Percentiles rank a stretch among this genome's conserved stretches.
Evolutionary conservation across 2,797 vertebrate genomes (phyloP).

Genomic region (Hemitrygon akajei): DNA sequence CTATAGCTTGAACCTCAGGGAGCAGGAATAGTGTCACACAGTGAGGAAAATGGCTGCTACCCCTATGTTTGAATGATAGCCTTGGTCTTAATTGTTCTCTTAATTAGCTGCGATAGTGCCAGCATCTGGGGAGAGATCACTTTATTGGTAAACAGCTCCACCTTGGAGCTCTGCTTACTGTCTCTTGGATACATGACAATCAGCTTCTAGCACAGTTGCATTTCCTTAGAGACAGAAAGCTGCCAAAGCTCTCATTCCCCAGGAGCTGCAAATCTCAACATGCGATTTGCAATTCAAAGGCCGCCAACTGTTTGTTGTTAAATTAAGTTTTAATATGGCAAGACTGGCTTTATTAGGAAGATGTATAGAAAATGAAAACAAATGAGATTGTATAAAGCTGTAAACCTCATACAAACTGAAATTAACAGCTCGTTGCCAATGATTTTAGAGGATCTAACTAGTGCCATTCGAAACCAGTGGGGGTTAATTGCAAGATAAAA

Average conservation of each 20-base stretch:
- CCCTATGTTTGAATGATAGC: slow-evolving; percentile 72
- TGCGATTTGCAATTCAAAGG: slow-evolving; percentile 52
- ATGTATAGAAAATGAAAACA: slow-evolving; percentile 23
- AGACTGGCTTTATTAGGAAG: slow-evolving; percentile 47
- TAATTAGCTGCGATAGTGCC: slow-evolving; percentile 88
- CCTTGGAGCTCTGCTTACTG: slow-evolving; percentile 66
- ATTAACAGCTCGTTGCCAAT: background rate
- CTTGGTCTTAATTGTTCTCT: slow-evolving; percentile 89
- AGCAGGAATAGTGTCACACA: slow-evolving; percentile 54
- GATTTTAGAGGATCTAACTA: background rate
- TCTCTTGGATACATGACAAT: slow-evolving; percentile 69
- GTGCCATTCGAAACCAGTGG: background rate
- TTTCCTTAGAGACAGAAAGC: slow-evolving; percentile 58
- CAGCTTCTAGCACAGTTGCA: slow-evolving; percentile 56
- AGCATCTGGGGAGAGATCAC: slow-evolving; percentile 77
- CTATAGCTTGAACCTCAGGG: slow-evolving; percentile 64
- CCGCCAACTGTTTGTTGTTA: slow-evolving; percentile 60
- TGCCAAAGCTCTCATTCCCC: slow-evolving; percentile 56
- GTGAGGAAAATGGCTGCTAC: slow-evolving; percentile 62
- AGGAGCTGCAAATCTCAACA: slow-evolving; percentile 41
- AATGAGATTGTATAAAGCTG: background rate
- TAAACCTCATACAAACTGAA: background rate
- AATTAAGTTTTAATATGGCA: slow-evolving; percentile 60
- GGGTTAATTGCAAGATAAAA: slow-evolving; percentile 13
- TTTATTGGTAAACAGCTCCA: slow-evolving; percentile 67